Percentiles rank a stretch among this genome's conserved stretches.
Evolutionary conservation across 1,140 invertebrate genomes (phyloP).

Genomic region (Sarcophaga peregrina): DNA sequence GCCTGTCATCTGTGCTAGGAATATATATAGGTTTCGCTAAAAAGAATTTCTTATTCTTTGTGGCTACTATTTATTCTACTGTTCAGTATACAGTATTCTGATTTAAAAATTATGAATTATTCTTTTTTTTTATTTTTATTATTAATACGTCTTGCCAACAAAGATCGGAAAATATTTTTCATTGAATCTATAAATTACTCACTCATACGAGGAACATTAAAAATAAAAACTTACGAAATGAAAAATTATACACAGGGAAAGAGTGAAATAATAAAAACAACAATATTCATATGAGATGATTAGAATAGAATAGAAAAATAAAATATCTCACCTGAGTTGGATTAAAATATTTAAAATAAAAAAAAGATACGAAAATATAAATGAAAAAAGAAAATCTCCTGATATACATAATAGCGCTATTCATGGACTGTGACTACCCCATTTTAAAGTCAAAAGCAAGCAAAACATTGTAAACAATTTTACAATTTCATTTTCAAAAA

Average conservation of each 20-base stretch:
- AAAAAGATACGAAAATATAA: background rate
- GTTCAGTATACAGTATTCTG: too few relatives aligned
- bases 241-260: background rate
- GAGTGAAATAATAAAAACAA: background rate
- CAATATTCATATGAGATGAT: background rate
- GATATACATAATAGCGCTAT: too few relatives aligned
- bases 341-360: background rate
- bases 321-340: slow-evolving; percentile 1
- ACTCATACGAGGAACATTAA: background rate
- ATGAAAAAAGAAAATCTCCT: too few relatives aligned
- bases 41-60: too few relatives aligned
- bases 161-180: background rate
- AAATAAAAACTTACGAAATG: slow-evolving; percentile 20
- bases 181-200: slow-evolving; percentile 14
- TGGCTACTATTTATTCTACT: too few relatives aligned
- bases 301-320: background rate
- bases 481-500: too few relatives aligned
- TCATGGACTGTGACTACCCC: background rate
- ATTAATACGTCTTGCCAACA: background rate
- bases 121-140: background rate
- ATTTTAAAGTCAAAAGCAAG: too few relatives aligned
- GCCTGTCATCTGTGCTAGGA: too few relatives aligned
- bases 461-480: too few relatives aligned
- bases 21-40: too few relatives aligned
- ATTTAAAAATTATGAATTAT: too few relatives aligned